A percentile compares a stretch with the other conserved stretches of the same genome.
Conservation (phyloP, 2,113 vertebrate genomes). For the Urocynchramus pylzowi region DNA sequence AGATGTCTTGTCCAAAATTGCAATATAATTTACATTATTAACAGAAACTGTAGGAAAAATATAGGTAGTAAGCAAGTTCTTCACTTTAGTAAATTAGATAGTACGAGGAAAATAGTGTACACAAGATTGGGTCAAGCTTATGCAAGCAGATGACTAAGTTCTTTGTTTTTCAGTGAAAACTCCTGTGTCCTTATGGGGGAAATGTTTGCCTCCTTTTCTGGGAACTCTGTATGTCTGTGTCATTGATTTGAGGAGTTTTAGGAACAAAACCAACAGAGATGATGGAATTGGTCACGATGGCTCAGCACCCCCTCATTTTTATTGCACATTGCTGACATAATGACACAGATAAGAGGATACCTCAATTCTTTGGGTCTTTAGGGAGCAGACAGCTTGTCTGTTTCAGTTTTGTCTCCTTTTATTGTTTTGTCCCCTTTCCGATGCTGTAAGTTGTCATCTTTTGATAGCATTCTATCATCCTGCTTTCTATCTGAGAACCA, state of each 20-base stretch:
- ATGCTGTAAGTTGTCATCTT: neutral
- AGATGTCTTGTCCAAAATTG: neutral
- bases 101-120: neutral
- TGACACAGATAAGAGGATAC: neutral
- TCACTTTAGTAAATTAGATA: neutral
- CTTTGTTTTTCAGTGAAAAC: neutral
- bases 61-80: neutral
- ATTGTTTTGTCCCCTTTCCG: neutral
- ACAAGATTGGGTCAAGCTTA: neutral
- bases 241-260: neutral
- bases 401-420: neutral
- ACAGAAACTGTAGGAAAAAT: neutral
- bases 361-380: neutral
- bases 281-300: neutral
- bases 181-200: neutral
- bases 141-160: neutral
- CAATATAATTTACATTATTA: neutral
- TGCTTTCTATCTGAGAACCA: neutral
- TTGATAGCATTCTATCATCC: neutral
- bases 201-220: neutral
- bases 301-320: neutral
- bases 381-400: neutral
- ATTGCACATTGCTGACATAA: neutral
- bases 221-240: neutral
- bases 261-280: neutral